Evolutionary conservation across 2,888 invertebrate species (phyloP).

Genomic region (Frankliniella intonsa): DNA sequence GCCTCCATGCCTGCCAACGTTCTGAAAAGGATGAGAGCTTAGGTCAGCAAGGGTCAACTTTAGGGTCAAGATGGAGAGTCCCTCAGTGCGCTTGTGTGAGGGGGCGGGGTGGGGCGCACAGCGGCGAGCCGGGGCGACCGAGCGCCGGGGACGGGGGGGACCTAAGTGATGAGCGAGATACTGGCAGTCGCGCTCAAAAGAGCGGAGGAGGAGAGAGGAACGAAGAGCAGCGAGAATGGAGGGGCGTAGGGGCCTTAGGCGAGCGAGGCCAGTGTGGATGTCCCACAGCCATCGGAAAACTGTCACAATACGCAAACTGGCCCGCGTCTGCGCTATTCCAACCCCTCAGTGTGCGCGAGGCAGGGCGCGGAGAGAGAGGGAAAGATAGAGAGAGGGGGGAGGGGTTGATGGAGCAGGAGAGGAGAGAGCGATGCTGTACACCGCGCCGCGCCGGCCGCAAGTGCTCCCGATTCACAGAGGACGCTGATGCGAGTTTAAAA

Average conservation of each 20-base stretch:
- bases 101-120: background rate
- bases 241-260: background rate
- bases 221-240: background rate
- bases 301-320: conserved; percentile 9
- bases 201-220: background rate
- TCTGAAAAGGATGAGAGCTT: conserved; percentile 34
- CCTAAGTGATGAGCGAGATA: conserved; percentile 22
- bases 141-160: background rate
- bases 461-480: background rate
- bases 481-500: conserved; percentile 19
- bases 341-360: background rate
- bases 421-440: background rate
- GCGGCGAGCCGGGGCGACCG: background rate
- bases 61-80: conserved; percentile 35
- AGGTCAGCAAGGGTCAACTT: conserved; percentile 40
- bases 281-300: conserved; percentile 7
- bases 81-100: conserved; percentile 8
- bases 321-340: background rate
- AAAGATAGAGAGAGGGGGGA: background rate
- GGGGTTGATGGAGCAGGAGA: no score
- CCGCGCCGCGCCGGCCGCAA: background rate
- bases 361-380: background rate
- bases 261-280: background rate
- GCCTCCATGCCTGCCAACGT: background rate
- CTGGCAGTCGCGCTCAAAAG: background rate